A percentile compares a stretch with the other conserved stretches of the same genome.
Conservation (phyloP, 1,140 invertebrate genomes). For the Lanistes nyassanus region DNA sequence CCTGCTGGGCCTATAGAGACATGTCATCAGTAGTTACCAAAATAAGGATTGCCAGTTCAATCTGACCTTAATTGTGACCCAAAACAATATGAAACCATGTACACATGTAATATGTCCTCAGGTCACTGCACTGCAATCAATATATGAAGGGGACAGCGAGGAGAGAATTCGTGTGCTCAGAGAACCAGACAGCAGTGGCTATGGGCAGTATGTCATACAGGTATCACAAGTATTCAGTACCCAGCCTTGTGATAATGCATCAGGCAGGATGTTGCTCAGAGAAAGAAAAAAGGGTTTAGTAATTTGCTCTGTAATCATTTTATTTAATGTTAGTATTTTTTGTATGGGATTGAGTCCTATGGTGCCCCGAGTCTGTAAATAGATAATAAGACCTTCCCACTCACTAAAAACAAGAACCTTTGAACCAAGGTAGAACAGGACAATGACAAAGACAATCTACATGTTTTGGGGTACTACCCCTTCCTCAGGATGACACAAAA, state of each 20-base stretch:
- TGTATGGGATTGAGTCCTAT: too few relatives aligned
- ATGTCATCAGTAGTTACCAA: too few relatives aligned
- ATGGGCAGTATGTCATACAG: slow-evolving; percentile 19
- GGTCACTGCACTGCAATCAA: slow-evolving; percentile 24
- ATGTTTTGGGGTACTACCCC: too few relatives aligned
- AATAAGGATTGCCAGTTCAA: too few relatives aligned
- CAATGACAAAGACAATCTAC: too few relatives aligned
- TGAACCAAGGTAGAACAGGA: too few relatives aligned
- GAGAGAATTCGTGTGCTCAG: slow-evolving; percentile 26
- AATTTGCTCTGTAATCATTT: neutral
- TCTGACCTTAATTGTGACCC: neutral
- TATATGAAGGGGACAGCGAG: slow-evolving; percentile 20
- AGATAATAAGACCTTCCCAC: too few relatives aligned
- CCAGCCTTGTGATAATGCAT: neutral
- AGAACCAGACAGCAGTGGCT: slow-evolving; percentile 11
- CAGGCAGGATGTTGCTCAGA: too few relatives aligned
- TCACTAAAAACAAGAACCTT: too few relatives aligned
- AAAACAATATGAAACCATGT: neutral
- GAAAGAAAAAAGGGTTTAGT: neutral
- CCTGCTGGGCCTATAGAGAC: too few relatives aligned
- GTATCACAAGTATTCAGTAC: neutral
- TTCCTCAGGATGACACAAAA: too few relatives aligned
- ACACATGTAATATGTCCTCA: neutral
- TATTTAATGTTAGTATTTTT: neutral
- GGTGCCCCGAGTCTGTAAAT: too few relatives aligned